Base-by-base conservation (phyloP, 2,797 vertebrate species). In the Peromyscus eremicus region DNA sequence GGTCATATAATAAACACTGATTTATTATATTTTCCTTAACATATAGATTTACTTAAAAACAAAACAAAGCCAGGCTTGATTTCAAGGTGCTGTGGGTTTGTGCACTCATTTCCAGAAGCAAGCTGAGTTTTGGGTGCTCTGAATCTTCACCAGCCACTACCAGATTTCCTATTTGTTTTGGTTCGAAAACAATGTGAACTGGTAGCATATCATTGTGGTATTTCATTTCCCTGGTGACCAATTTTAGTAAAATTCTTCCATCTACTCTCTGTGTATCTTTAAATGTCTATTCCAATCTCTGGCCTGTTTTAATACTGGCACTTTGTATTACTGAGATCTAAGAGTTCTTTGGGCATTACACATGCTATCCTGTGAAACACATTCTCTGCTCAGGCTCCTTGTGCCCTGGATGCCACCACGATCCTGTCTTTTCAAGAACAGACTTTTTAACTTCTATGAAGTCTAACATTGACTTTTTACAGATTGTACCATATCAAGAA, bases 391-490 rank as follows among this genome's bases (percentile, higher is more conserved):
- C 81, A 57, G 25, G 21, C 71, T 52, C 49, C 79, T 90, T 68
- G 6, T 81, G 60, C 3, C 46, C 43, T 92, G 7, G 37, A 80
- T 92, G 55, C 40, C 71, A 37, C 40, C 71, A 37, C 0, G 75
- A 43, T 46, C 75, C 32, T 14, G n/a, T 73, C 68, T 73, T 88
- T 82, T 83, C 32, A 92, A 84, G n/a, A 93, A 66, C 0, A 68
- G 52, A 46, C 32, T 80, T 84, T 71, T 71, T 94, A 60, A 60
- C 57, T 60, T 79, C 80, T 70, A 92, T 89, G 8, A 93, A 83
- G 34, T 84, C 89, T 49, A 66, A 93, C 34, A 29, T 49, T 52
- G 77, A 73, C 40, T 87, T 71, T 64, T 66, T 52, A 80, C 0
- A 2, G 89, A 86, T 27, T 76, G 12, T 49, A 17, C 37, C 40